phyloP scores from a whole-genome alignment of 2,797 vertebrate species.

The Characodon lateralis region DNA sequence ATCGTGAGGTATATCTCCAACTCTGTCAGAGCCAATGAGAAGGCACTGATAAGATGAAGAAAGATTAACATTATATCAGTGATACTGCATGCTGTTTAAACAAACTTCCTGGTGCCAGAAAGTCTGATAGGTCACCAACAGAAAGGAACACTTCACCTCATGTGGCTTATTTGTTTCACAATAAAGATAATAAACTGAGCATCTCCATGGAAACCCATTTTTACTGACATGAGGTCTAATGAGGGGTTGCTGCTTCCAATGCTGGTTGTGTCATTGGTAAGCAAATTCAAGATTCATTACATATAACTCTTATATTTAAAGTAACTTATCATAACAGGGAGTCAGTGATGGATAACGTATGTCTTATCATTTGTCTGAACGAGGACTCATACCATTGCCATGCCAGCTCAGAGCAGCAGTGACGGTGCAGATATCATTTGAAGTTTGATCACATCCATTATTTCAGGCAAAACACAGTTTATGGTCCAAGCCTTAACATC shows the following conservation, averaged over 20 bases:
- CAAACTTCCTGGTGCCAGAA: not conserved
- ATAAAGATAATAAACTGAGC: not conserved
- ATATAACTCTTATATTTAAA: not conserved
- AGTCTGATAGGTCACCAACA: not conserved
- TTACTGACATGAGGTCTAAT: not conserved
- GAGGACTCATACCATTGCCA: not conserved
- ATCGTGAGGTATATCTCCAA: not conserved
- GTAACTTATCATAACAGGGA: not conserved
- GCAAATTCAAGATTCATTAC: not conserved
- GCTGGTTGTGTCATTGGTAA: not conserved
- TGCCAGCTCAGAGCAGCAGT: not conserved
- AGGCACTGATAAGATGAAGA: not conserved
- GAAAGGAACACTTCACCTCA: not conserved
- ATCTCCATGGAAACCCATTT: not conserved
- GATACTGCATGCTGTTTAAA: not conserved
- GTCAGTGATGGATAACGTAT: not conserved
- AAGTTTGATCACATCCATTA: constrained; percentile 25
- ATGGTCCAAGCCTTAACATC: constrained; percentile 14
- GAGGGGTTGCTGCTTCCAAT: not conserved
- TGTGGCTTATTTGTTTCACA: not conserved
- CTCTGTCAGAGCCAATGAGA: not conserved
- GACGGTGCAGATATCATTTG: constrained; percentile 13
- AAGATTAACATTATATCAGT: not conserved
- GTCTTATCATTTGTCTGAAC: not conserved
- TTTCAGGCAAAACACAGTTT: constrained; percentile 32